phyloP scores from a whole-genome alignment of 1,140 invertebrate species.

The Melitaea cinxia region DNA sequence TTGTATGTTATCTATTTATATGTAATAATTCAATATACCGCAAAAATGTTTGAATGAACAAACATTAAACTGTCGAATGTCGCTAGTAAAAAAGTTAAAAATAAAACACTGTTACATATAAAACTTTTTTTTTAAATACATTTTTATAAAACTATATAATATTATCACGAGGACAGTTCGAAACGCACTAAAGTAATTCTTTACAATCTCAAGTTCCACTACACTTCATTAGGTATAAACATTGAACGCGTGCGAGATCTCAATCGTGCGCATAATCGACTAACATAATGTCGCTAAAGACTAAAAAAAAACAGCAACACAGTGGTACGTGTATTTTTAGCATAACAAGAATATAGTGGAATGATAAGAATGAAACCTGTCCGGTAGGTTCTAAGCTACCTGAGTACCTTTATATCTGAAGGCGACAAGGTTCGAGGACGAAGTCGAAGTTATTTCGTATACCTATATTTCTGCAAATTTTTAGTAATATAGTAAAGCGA shows the following conservation, averaged over 20 bases:
- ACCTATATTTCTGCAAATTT: background rate
- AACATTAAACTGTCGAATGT: no score
- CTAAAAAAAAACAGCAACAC: background rate
- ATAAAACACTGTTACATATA: background rate
- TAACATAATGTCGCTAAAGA: background rate
- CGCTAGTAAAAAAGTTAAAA: no score
- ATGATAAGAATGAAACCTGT: slow-evolving; percentile 13
- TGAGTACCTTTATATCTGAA: slow-evolving; percentile 15
- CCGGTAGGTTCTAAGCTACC: slow-evolving; percentile 13
- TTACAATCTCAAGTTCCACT: no score
- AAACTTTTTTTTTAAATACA: background rate
- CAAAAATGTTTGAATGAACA: no score
- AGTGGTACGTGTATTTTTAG: background rate
- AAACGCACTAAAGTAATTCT: no score
- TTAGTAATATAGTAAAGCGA: no score
- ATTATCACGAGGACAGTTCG: no score
- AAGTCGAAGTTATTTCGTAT: background rate
- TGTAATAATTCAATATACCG: background rate
- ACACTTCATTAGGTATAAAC: no score
- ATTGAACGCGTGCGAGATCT: no score
- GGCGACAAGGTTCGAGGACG: slow-evolving; percentile 28
- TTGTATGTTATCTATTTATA: slow-evolving; percentile 7
- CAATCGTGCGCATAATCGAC: no score
- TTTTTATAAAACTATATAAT: no score
- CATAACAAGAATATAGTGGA: background rate